A percentile compares a stretch with the other conserved stretches of the same genome.
Conservation (phyloP, 2,888 invertebrate genomes). For the Cephus runcator region DNA sequence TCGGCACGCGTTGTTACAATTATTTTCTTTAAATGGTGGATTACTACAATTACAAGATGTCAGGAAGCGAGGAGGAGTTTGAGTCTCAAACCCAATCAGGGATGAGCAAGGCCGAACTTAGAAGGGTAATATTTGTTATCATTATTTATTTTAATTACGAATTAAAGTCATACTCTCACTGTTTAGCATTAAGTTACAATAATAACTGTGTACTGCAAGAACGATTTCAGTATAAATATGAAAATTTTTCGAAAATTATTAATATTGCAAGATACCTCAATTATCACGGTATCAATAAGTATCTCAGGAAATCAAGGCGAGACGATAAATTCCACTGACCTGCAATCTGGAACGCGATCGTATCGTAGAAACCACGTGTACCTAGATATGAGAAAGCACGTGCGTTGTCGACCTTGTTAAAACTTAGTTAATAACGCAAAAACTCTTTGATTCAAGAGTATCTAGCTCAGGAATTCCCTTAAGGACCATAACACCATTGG, state of each 20-base stretch:
- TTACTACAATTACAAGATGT: conserved; percentile 62
- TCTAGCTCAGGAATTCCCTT: neutral
- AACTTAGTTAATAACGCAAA: neutral
- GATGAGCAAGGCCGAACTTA: conserved; percentile 77
- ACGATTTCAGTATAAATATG: conserved; percentile 1
- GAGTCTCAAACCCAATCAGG: conserved; percentile 68
- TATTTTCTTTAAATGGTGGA: conserved; percentile 55
- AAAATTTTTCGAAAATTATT: conserved; percentile 4
- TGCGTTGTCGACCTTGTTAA: neutral
- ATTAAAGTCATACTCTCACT: neutral
- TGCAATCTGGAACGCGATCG: neutral
- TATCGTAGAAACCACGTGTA: conserved; percentile 1
- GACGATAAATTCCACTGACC: neutral
- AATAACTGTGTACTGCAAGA: neutral
- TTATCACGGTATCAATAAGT: neutral
- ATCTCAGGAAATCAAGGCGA: neutral
- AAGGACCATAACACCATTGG: neutral
- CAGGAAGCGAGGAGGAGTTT: conserved; percentile 62
- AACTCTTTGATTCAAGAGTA: neutral
- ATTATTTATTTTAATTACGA: neutral
- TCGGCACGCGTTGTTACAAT: neutral
- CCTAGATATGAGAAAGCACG: neutral
- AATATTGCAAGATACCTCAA: neutral
- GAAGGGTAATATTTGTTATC: conserved; percentile 69
- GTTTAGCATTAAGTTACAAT: neutral